Evolutionary conservation across 37 sponge, comb jelly and placozoan genomes (phyloP), one percentile per base, ranked within the genome.

Genomic region (Lycopodina hypogea): DNA sequence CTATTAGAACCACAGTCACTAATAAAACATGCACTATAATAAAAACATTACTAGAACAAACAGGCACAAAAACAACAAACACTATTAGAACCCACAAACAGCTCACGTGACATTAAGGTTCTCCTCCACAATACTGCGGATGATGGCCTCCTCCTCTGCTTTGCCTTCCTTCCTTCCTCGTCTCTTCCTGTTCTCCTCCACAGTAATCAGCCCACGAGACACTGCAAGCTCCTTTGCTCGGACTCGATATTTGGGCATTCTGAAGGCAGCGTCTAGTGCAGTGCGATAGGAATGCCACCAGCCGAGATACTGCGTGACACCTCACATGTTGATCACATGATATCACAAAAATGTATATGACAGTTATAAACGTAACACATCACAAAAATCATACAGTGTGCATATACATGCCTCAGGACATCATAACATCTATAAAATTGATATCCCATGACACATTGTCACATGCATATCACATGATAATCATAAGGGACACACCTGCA

Each of bases 271-370:
- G 33, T 33, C 45, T 38, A 90, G 40, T 11, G 90, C 86, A 24
- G 77, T 22, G 59, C 81, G 69, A 62, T 85, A 90, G 0, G 82
- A 79, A 40, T 78, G 64, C 63, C 69, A 58, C 89, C 89, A 88
- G 33, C 80, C 77, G 29, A 88, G 30, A 42, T 79, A 88, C 89
- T 88, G 76, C 34, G 68, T 22, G 48, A 45, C 48, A 45, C 9
- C 48, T 12, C 48, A 45, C 48, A 45, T 45, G 48, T 12, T 9
- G 4, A 45, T 45, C 48, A 45, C 48, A 9, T 45, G 9, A 45
- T 9, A 45, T 45, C 48, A 45, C 48, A n/a, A n/a, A n/a, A n/a
- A n/a, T n/a, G n/a, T n/a, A n/a, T n/a, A 50, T 28, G 45, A 42
- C 21, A 24, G 71, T 19, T n/a, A 71, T 17, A 7, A 42, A 14